phyloP scores from a whole-genome alignment of 2,113 vertebrate species.

The Lipophrys pholis region DNA sequence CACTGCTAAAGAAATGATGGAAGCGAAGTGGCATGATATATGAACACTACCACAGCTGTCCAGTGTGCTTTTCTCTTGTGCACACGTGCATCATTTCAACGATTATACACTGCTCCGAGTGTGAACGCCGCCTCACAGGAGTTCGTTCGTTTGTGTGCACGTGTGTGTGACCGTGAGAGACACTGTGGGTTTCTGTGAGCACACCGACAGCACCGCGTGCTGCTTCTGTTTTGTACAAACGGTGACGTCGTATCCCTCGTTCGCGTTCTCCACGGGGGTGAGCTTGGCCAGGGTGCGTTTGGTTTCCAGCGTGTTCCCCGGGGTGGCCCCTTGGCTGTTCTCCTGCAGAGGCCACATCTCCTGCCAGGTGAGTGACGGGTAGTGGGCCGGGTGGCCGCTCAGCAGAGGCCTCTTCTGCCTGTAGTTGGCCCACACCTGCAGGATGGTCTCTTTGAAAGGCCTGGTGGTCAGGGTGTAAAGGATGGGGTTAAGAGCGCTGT shows the following conservation, averaged over 20 bases:
- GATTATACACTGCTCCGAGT: neutral
- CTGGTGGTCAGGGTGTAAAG: conserved; percentile 97
- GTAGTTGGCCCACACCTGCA: conserved; percentile 94
- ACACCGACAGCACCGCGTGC: conserved; percentile 35
- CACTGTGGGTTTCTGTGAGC: conserved; percentile 29
- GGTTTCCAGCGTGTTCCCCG: conserved; percentile 74
- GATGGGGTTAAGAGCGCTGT: conserved; percentile 96
- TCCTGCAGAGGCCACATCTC: conserved; percentile 93
- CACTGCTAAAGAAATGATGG: too few relatives aligned
- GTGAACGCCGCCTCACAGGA: conserved; percentile 2
- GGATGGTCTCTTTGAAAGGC: conserved; percentile 96
- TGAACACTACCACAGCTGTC: too few relatives aligned
- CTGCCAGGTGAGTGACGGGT: conserved; percentile 90
- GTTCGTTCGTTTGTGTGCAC: conserved; percentile 29
- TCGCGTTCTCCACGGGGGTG: conserved; percentile 56
- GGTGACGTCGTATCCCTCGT: conserved; percentile 31
- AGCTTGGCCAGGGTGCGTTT: conserved; percentile 58
- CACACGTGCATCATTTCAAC: too few relatives aligned
- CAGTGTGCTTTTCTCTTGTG: too few relatives aligned
- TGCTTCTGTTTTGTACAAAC: conserved; percentile 31
- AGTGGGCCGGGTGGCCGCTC: conserved; percentile 79
- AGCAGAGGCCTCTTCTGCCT: conserved; percentile 85
- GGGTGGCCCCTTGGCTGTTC: conserved; percentile 70
- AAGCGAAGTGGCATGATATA: too few relatives aligned
- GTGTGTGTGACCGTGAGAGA: conserved; percentile 9